These are phyloP conservation scores for Artemia franciscana DNA, from an alignment of 1,140 invertebrate species.

Conservation along the genomic window DNA sequence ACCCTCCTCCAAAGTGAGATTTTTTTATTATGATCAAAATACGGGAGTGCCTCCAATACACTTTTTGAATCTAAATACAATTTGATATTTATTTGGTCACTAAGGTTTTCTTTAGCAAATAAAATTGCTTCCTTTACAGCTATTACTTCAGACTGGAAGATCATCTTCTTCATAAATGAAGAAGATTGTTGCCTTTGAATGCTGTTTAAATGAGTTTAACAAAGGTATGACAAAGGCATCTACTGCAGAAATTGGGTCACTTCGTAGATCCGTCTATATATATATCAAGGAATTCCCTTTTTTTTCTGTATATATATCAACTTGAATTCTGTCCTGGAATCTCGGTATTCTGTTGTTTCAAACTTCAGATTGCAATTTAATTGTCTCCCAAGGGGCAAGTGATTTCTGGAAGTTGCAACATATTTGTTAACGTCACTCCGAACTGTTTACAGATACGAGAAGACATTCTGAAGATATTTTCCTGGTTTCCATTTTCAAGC, in stretches of 20 bases:
- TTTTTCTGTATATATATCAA: background rate
- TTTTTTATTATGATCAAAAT: background rate
- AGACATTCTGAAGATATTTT: background rate
- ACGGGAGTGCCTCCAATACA: background rate
- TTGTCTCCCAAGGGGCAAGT: background rate
- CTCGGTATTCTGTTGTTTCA: background rate
- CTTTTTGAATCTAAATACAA: background rate
- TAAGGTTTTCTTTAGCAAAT: background rate
- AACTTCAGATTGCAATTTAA: background rate
- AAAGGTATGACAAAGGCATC: background rate
- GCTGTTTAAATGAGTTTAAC: background rate
- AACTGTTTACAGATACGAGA: background rate
- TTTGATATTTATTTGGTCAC: background rate
- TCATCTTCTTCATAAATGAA: no score
- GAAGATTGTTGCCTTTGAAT: background rate
- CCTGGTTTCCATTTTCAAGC: no score
- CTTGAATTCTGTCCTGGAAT: background rate
- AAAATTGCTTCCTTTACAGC: background rate
- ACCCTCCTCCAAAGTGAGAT: no score
- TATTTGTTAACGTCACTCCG: background rate
- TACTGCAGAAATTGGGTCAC: background rate
- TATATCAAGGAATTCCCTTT: background rate
- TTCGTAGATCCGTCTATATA: background rate
- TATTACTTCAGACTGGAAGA: background rate
- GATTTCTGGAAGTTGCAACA: background rate